These are phyloP conservation scores for Caenorhabditis tropicalis DNA, from an alignment of 1,140 invertebrate genomes.

Conservation along the genomic window DNA sequence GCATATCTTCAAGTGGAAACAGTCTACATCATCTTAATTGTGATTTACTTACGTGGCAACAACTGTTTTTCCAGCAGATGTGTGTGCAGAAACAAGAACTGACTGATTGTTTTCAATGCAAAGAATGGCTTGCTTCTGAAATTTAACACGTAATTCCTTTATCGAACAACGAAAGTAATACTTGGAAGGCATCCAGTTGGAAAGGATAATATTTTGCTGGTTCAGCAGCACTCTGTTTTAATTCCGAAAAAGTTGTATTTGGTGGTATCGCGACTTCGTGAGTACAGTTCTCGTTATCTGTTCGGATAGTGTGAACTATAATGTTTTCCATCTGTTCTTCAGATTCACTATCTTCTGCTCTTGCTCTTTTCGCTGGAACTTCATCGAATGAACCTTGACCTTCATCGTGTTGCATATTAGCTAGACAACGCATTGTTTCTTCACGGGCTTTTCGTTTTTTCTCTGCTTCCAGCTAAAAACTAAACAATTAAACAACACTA, in stretches of 20 bases:
- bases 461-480: background rate
- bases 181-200: conserved; percentile 93
- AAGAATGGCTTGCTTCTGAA: conserved; percentile 94
- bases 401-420: background rate
- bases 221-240: conserved; percentile 72
- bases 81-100: conserved; percentile 96
- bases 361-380: background rate
- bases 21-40: conserved; percentile 6
- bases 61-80: conserved; percentile 99
- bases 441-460: conserved; percentile 7
- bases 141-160: too few species aligned
- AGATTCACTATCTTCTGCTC: background rate
- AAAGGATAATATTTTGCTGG: conserved; percentile 93
- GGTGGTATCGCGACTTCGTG: conserved; percentile 73
- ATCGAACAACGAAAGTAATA: too few species aligned
- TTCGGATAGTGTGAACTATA: conserved; percentile 48
- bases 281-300: conserved; percentile 64
- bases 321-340: background rate
- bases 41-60: conserved; percentile 87
- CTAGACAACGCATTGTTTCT: background rate
- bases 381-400: background rate
- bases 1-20: conserved; percentile 76
- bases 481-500: background rate
- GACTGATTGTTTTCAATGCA: conserved; percentile 97
- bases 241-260: conserved; percentile 56